These are phyloP conservation scores for Eurytoma adleriae DNA, from an alignment of 2,888 invertebrate species.

Conservation along the genomic window DNA sequence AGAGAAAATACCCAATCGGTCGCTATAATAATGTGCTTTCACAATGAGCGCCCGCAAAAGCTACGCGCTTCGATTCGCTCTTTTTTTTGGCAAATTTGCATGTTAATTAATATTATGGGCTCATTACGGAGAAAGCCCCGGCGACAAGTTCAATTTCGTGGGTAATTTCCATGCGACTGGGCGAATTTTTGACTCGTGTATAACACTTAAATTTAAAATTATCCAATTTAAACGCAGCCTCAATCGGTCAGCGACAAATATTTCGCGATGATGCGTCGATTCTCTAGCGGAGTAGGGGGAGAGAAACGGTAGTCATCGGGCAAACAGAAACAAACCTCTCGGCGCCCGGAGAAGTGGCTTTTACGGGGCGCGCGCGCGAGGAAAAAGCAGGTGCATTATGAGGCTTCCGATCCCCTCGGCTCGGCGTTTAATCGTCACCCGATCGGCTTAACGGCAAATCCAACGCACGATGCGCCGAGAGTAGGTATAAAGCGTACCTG, in stretches of 20 bases:
- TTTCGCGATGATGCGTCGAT: no score
- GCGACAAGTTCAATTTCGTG: no score
- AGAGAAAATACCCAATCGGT: neutral
- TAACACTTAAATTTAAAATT: no score
- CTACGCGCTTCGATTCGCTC: neutral
- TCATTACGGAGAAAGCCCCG: neutral
- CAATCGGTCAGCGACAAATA: no score
- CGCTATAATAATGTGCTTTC: constrained; percentile 4
- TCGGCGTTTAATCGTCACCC: constrained; percentile 52
- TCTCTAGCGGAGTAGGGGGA: no score
- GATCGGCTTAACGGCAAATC: constrained; percentile 55
- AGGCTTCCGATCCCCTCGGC: neutral
- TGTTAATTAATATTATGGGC: neutral
- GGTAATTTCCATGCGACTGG: no score
- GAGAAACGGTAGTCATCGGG: no score
- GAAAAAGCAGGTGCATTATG: constrained; percentile 48
- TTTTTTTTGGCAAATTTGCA: neutral
- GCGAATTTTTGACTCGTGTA: no score
- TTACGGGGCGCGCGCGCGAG: neutral
- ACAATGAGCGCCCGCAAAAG: neutral
- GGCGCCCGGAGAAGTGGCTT: neutral
- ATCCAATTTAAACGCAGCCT: no score
- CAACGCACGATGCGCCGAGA: constrained; percentile 13
- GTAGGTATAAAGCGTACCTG: neutral
- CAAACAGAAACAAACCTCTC: no score